Evolutionary conservation across 64 coral and sea anemone genomes (phyloP), one percentile per base, ranked within the genome.

Genomic region (Stichodactyla helianthus): DNA sequence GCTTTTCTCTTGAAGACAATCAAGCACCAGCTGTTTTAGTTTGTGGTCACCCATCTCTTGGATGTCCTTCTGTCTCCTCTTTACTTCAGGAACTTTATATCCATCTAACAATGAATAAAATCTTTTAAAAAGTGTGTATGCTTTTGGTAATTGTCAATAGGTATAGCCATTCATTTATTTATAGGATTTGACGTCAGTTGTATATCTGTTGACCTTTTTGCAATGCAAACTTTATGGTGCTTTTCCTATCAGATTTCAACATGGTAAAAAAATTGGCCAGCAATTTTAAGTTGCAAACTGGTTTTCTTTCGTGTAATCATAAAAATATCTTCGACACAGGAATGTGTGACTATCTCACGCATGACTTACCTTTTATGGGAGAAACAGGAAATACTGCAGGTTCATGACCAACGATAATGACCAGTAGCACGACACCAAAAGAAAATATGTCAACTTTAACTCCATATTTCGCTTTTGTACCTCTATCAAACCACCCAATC

Each of bases 401-500:
- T 15, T 79, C 26, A 14, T 79, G 26, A 52, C 92, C 88, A 79
- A 64, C 87, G 6, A 90, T 62, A 10, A 87, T 88, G 52, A 87
- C 88, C 85, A 94, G 83, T 51, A 87, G 53, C 10, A 84, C 35
- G 31, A 94, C 67, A 54, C 92, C 92, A 79, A 94, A 90, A 1
- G 92, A 94, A 56, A 94, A 94, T 23, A 90, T 70, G 76, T 94
- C 88, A 20, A 91, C 82, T 77, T 94, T 74, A 25, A 71, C 20
- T 51, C 79, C 85, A 55, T 94, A 94, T 52, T 81, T 59, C 8
- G 60, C 16, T 55, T 9, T 10, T 54, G 25, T 17, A 3, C 28
- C 7, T 5, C 50, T 64, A 20, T 56, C 62, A 52, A 14, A 16
- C 23, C 51, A 87, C 20, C 5, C 10, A 22, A 12, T 0, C 6